A percentile compares a stretch with the other conserved stretches of the same genome.
Conservation (phyloP, 2,888 invertebrate genomes). For the Drosophila pseudotalamancana region DNA sequence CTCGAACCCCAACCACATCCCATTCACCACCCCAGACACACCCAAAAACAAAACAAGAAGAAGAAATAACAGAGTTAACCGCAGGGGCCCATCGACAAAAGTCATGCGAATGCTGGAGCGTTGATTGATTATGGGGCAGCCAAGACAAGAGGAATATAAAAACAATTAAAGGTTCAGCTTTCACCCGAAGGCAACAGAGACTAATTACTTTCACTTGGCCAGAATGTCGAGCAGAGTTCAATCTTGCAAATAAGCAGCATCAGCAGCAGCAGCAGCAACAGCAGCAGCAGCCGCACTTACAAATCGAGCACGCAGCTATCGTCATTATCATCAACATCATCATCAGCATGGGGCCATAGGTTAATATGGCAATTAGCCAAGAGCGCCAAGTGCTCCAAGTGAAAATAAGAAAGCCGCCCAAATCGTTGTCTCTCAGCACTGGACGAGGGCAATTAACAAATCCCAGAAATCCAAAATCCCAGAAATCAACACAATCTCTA, state of each 20-base stretch:
- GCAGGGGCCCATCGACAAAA: slow-evolving; percentile 16
- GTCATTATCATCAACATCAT: slow-evolving; percentile 22
- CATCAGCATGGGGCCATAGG: slow-evolving; percentile 59
- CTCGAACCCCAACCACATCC: slow-evolving; percentile 1
- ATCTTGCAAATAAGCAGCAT: slow-evolving; percentile 29
- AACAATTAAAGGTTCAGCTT: slow-evolving; percentile 74
- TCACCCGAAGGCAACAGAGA: slow-evolving; percentile 65
- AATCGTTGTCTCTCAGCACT: not conserved
- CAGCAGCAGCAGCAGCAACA: not conserved
- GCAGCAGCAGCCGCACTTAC: slow-evolving; percentile 34
- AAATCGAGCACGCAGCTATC: slow-evolving; percentile 59
- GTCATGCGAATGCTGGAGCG: slow-evolving; percentile 30
- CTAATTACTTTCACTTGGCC: slow-evolving; percentile 75
- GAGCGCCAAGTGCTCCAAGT: slow-evolving; percentile 13
- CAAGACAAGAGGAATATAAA: slow-evolving; percentile 39
- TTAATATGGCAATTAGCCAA: slow-evolving; percentile 75
- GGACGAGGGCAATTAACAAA: slow-evolving; percentile 41
- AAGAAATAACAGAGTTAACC: slow-evolving; percentile 1
- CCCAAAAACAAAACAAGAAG: slow-evolving; percentile 12
- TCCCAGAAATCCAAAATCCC: slow-evolving; percentile 1
- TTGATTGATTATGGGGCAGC: slow-evolving; percentile 68
- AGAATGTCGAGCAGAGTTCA: slow-evolving; percentile 47
- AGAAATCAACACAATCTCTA: slow-evolving; percentile 4
- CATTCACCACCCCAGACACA: slow-evolving; percentile 30
- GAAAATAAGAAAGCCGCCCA: slow-evolving; percentile 53